Evolutionary conservation across 1,140 invertebrate genomes (phyloP).

Genomic region (Pseudomyrmex concolor): DNA sequence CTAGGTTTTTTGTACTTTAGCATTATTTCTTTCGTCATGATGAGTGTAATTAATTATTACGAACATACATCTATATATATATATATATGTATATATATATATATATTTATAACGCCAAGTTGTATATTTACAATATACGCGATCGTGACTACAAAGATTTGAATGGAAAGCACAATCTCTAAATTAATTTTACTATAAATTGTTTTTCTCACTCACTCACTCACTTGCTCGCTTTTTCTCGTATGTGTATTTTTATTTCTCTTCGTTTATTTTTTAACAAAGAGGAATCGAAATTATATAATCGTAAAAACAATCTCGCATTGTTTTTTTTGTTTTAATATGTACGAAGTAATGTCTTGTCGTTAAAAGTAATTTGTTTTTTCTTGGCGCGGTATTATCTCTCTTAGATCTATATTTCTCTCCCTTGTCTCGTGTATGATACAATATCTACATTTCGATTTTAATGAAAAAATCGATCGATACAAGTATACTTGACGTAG

Average conservation of each 20-base stretch:
- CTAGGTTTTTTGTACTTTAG: constrained; percentile 85
- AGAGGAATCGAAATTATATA: constrained; percentile 64
- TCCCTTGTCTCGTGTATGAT: constrained; percentile 74
- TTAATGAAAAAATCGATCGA: constrained; percentile 73
- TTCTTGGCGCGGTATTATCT: constrained; percentile 72
- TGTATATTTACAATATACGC: constrained; percentile 82
- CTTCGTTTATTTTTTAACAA: constrained; percentile 31
- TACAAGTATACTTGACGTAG: constrained; percentile 40
- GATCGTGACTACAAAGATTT: constrained; percentile 77
- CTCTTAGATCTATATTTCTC: constrained; percentile 59
- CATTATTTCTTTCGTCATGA: constrained; percentile 82
- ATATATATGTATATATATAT: too few relatives aligned
- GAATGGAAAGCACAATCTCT: constrained; percentile 77
- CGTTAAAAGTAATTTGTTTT: constrained; percentile 68
- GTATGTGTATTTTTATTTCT: constrained; percentile 34
- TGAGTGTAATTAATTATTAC: constrained; percentile 75
- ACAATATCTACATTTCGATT: constrained; percentile 81
- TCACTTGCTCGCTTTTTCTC: not conserved
- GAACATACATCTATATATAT: constrained; percentile 51
- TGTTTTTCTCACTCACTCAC: constrained; percentile 18
- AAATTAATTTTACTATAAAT: constrained; percentile 47
- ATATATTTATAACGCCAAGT: constrained; percentile 75
- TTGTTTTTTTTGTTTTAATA: constrained; percentile 72
- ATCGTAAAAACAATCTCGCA: constrained; percentile 64
- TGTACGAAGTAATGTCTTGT: constrained; percentile 66